These are phyloP conservation scores for Bagarius yarrelli DNA, from an alignment of 2,113 vertebrate species.

Conservation along the genomic window DNA sequence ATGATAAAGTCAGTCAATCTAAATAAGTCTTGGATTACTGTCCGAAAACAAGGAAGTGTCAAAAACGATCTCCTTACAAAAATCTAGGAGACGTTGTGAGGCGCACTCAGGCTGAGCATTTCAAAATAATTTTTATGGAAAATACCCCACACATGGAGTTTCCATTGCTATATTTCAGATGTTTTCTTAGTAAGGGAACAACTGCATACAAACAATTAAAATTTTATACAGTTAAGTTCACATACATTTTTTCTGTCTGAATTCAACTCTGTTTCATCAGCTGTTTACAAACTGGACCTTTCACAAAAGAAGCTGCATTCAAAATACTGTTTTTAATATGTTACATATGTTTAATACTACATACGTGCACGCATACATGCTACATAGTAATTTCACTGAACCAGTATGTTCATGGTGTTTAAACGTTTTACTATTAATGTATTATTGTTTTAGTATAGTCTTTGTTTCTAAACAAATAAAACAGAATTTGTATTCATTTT, in stretches of 20 bases:
- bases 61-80: background rate
- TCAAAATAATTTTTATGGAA: background rate
- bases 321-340: background rate
- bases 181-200: conserved; percentile 1
- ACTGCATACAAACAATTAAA: background rate
- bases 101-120: background rate
- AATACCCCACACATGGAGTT: conserved; percentile 12
- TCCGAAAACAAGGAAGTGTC: background rate
- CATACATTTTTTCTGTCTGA: background rate
- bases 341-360: conserved; percentile 19
- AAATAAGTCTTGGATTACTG: conserved; percentile 7
- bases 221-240: conserved; percentile 28
- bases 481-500: background rate
- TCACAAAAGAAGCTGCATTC: background rate
- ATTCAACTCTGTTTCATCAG: background rate
- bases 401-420: background rate
- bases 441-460: background rate
- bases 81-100: background rate
- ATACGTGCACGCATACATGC: background rate
- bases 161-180: background rate
- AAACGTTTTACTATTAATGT: conserved; percentile 17
- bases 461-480: conserved; percentile 18
- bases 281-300: conserved; percentile 6
- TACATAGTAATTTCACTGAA: background rate
- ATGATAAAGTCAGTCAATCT: conserved; percentile 57